Base-by-base conservation (phyloP, 1,140 invertebrate genomes). In the Conus betulinus region DNA sequence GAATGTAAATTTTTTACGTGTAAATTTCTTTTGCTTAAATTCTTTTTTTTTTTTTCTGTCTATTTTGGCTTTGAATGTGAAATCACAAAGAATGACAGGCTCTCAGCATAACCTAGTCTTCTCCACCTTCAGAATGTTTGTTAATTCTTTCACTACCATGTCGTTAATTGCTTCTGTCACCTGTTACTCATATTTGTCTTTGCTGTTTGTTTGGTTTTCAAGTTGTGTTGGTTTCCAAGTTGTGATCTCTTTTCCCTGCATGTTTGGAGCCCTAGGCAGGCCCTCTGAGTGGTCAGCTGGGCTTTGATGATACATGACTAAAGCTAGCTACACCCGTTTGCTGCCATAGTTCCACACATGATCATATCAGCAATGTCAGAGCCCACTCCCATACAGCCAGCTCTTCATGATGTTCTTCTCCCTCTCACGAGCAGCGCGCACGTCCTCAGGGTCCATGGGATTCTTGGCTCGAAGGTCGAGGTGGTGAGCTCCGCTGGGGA, bases 401-500 rank as follows among this genome's bases (percentile, higher is more conserved):
- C 96, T 96, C 60, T 94, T 95, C 63, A 98, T 97, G 81, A 96
- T 96, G 7, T 96, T 93, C 88, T 96, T 96, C 92, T 98, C 97
- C 55, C 96, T 95, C 67, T 96, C 94, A 87, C 98, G 96, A 1
- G 97, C 97, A 85, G 95, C 91, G 27, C 95, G 95, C 0, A 99
- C 97, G 25, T 96, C 96, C 3, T 93, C 90, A 0, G 98, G 97
- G 95, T 99, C 98, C 15, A 95, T 93, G 0, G 95, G 94, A 95
- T 98, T 97, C 5, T 96, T 95, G 0, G 95, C 95, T 92, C 98
- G 96, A 25, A 99, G 96, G 95, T 99, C 99, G 55, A 99, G 96
- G 94, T 99, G 99, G 96, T 99, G 98, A 13, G 98, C 98, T 0
- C 97, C 98, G 94, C 98, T 97, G 5, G 97, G 97, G 86, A 99